Evolutionary conservation across 2,797 vertebrate species (phyloP).

Genomic region (Betta splendens): DNA sequence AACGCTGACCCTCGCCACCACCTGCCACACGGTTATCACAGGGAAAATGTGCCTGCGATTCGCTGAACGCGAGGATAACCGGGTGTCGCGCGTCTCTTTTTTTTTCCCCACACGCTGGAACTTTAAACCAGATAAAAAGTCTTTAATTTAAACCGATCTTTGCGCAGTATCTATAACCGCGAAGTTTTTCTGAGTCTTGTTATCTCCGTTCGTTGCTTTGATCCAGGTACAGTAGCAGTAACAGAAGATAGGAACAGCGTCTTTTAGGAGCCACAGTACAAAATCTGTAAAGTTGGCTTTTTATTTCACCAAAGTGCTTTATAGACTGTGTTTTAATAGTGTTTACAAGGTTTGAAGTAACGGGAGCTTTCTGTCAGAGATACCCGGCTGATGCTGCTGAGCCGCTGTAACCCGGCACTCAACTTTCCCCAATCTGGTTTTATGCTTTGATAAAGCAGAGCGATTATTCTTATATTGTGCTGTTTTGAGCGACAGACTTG

Average conservation of each 20-base stretch:
- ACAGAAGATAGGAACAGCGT: slow-evolving; percentile 5
- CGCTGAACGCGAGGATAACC: slow-evolving; percentile 44
- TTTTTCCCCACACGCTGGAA: not conserved
- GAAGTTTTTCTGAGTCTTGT: slow-evolving; percentile 10
- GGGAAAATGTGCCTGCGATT: slow-evolving; percentile 31
- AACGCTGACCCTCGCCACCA: slow-evolving; percentile 55
- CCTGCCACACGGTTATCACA: slow-evolving; percentile 57
- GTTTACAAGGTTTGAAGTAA: slow-evolving; percentile 82
- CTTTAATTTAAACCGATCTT: not conserved
- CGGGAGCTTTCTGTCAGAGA: slow-evolving; percentile 60
- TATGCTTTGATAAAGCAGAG: slow-evolving; percentile 68
- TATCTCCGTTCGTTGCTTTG: slow-evolving; percentile 33
- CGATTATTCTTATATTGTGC: slow-evolving; percentile 76
- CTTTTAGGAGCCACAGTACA: slow-evolving; percentile 55
- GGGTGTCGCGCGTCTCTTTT: not conserved
- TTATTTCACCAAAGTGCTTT: slow-evolving; percentile 85
- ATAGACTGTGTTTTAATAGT: slow-evolving; percentile 81
- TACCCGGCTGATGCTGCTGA: slow-evolving; percentile 63
- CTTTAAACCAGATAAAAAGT: too few relatives aligned
- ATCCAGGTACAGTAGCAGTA: slow-evolving; percentile 27
- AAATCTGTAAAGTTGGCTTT: slow-evolving; percentile 76
- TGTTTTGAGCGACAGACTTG: slow-evolving; percentile 71
- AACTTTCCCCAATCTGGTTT: slow-evolving; percentile 67
- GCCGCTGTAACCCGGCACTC: slow-evolving; percentile 57
- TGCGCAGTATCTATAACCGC: slow-evolving; percentile 2